Base-by-base conservation (phyloP, 2,888 invertebrate genomes). In the Coleophora deauratella region DNA sequence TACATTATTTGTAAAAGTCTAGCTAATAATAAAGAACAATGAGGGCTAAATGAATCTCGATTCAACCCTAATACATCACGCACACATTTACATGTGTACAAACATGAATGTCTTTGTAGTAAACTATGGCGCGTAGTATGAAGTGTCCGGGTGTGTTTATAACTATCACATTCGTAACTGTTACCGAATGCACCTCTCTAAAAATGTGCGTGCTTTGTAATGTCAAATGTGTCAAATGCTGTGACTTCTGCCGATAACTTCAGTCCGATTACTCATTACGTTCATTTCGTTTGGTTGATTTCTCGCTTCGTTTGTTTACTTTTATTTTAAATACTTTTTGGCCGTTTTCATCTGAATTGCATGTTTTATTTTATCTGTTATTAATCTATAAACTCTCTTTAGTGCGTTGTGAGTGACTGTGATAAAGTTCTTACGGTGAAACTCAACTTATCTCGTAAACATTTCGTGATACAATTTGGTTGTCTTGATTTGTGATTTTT, bases 351-450 rank as follows among this genome's bases (percentile, higher is more conserved):
- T n/a, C n/a, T n/a, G n/a, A n/a, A n/a, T n/a, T n/a, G n/a, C n/a
- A n/a, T 30, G 59, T 61, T 62, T 60, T 66, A 64, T 60, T 68
- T 68, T 67, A 69, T 62, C 44, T 60, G 61, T 30, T 47, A 41
- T 55, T 59, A 52, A 49, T 34, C 32, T 37, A 40, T 40, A 12
- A 15, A 36, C 36, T 31, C 31, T 28, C 33, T 48, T 21, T 35
- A 32, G 42, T 54, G 62, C 60, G 57, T 68, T 67, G 66, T 72
- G 73, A 50, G 49, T 45, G 39, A 42, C 57, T 66, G 70, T 74
- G 72, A 64, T 66, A 65, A 51, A 51, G 49, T 58, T 39, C 49
- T 36, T 45, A 42, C 39, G 44, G 45, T 49, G 47, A 49, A 35
- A 35, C 28, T 3, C 11, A n/a, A 42, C 47, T 49, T 45, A 45